A percentile compares a stretch with the other conserved stretches of the same genome.
phyloP scores from a whole-genome alignment of 2,113 vertebrate genomes.

The Chascanopsetta lugubris region DNA sequence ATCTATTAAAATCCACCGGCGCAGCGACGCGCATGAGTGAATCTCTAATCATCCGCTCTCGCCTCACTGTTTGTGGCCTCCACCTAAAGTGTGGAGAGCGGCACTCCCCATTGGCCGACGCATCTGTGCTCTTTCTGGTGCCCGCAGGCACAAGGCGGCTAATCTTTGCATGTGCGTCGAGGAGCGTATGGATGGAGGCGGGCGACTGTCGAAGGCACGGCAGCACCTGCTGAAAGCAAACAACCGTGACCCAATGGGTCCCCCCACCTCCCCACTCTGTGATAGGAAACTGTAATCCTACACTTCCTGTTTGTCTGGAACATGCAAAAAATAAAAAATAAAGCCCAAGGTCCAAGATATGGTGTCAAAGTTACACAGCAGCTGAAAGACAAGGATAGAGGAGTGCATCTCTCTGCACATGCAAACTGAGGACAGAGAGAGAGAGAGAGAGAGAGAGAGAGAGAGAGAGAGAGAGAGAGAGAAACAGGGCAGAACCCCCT shows the following conservation, averaged over 20 bases:
- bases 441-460: no score
- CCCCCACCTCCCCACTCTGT: no score
- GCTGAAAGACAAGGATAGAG: background rate
- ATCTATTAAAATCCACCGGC: constrained; percentile 42
- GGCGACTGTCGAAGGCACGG: constrained; percentile 45
- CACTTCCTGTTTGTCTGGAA: constrained; percentile 18
- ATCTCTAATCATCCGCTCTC: constrained; percentile 65
- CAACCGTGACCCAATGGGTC: constrained; percentile 35
- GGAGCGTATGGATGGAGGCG: constrained; percentile 24
- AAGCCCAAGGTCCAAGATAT: constrained; percentile 9
- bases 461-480: no score
- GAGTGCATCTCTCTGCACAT: constrained; percentile 4
- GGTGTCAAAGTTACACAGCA: constrained; percentile 26
- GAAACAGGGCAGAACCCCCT: constrained; percentile 16
- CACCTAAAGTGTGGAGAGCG: constrained; percentile 55
- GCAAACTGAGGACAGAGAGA: constrained; percentile 10
- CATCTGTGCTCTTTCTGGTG: constrained; percentile 53
- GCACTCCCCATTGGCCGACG: constrained; percentile 47
- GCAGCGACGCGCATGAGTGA: constrained; percentile 49
- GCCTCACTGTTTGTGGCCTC: constrained; percentile 60
- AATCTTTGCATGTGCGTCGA: constrained; percentile 56
- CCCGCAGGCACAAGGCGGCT: constrained; percentile 64
- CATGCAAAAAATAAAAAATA: constrained; percentile 39
- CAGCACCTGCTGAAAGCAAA: constrained; percentile 56
- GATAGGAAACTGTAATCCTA: constrained; percentile 52